Evolutionary conservation across 2,113 vertebrate species (phyloP), one percentile per base, ranked within the genome.

Genomic region (Phoenicopterus ruber): DNA sequence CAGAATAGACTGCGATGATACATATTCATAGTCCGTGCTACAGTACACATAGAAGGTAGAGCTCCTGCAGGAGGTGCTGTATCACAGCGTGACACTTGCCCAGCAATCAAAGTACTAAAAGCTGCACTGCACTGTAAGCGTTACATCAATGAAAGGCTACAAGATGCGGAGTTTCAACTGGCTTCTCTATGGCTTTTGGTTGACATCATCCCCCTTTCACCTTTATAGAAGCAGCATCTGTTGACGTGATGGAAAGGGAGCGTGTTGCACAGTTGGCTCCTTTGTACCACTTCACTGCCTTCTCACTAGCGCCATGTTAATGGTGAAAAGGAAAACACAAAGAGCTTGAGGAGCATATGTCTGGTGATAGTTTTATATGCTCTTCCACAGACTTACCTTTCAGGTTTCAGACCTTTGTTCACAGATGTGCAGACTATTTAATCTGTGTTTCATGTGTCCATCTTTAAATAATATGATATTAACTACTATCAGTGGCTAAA

Each of bases 371-470:
- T 9, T 94, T 80, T 70, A 38, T 13, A 32, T 42, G 15, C 14
- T 78, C 5, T 76, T 55, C 47, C 44, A 58, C 13, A 78, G 46
- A 86, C 13, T 54, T 54, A 90, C 54, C 74, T 77, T 73, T 80
- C 74, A 82, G 25, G 15, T 72, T 91, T 65, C 71, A 81, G 44
- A 80, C 28, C 25, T 57, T 66, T n/a, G 34, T 25, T 74, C 31
- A 49, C 0, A 0, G n/a, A 58, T 11, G 25, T 14, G 16, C 17
- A 74, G 28, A 50, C 32, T 34, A 73, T 17, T 70, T 76, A 34
- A 63, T 34, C 17, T 34, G 6, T 54, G 8, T 46, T 87, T 81
- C 50, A 17, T 6, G 11, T 13, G 10, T 66, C 42, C 20, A 44
- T 28, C n/a, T 83, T 70, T 9, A 57, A 81, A 57, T 57, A 65